Evolutionary conservation across 2,888 invertebrate species (phyloP).

Genomic region (Pherbina coryleti): DNA sequence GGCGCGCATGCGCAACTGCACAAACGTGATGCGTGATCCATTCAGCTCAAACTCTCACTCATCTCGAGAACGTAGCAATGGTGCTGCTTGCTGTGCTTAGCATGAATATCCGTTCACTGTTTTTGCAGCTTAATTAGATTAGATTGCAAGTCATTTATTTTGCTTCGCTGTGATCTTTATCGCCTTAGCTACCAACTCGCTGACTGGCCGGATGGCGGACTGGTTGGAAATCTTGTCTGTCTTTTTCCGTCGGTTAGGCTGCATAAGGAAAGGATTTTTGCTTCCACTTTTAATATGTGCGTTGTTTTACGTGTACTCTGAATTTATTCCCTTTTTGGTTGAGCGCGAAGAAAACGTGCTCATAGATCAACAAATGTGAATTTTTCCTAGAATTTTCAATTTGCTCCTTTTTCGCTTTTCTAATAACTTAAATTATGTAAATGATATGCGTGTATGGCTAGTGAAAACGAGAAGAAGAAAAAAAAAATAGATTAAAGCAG

Average conservation of each 20-base stretch:
- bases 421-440: slow-evolving; percentile 15
- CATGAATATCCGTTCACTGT: slow-evolving; percentile 17
- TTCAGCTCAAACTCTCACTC: not conserved
- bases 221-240: not conserved
- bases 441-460: slow-evolving; percentile 8
- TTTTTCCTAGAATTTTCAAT: slow-evolving; percentile 23
- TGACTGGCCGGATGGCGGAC: not conserved
- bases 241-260: not conserved
- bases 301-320: not conserved
- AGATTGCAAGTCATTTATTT: slow-evolving; percentile 41
- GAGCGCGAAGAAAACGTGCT: not conserved
- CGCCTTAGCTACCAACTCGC: slow-evolving; percentile 8
- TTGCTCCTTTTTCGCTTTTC: not conserved
- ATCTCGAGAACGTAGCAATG: not conserved
- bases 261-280: not conserved
- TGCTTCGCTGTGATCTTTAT: slow-evolving; percentile 26
- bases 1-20: not conserved
- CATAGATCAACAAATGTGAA: not conserved
- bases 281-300: not conserved
- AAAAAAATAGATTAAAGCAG: too few relatives aligned
- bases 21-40: not conserved
- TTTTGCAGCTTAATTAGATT: slow-evolving; percentile 35
- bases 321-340: not conserved
- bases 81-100: not conserved
- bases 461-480: not conserved